Percentiles rank a stretch among this genome's conserved stretches.
Evolutionary conservation across 2,113 vertebrate genomes (phyloP).

Genomic region (Mandrillus leucophaeus): DNA sequence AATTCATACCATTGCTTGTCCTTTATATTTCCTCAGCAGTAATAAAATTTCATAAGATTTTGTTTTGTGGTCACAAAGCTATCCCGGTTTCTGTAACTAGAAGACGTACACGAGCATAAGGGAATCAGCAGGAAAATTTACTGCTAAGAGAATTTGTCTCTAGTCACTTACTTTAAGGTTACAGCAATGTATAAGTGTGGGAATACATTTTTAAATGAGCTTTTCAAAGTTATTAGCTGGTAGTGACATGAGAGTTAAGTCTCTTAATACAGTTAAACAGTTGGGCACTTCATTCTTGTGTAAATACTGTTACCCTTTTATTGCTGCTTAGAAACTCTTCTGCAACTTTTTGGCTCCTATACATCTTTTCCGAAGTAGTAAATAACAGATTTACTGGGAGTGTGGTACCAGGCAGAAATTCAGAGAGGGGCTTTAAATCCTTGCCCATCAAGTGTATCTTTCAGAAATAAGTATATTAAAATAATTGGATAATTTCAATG

Average conservation of each 20-base stretch:
- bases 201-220: constrained; percentile 33
- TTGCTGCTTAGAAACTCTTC: constrained; percentile 53
- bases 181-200: neutral
- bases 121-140: constrained; percentile 31
- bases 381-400: constrained; percentile 67
- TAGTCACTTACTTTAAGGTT: constrained; percentile 38
- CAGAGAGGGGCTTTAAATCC: constrained; percentile 55
- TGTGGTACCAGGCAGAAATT: constrained; percentile 32
- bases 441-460: constrained; percentile 44
- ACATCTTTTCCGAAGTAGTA: constrained; percentile 60
- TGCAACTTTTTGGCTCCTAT: constrained; percentile 43
- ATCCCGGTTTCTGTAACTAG: constrained; percentile 44
- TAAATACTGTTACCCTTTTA: constrained; percentile 65
- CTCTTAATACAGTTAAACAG: constrained; percentile 36
- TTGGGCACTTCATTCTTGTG: constrained; percentile 29
- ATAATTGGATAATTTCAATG: constrained; percentile 57
- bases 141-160: constrained; percentile 53
- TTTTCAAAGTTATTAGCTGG: constrained; percentile 42
- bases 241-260: constrained; percentile 17
- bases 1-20: constrained; percentile 31
- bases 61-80: constrained; percentile 43
- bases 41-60: constrained; percentile 66
- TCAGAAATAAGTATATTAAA: constrained; percentile 66
- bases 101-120: constrained; percentile 3
- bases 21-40: constrained; percentile 61